Evolutionary conservation across 2,888 invertebrate genomes (phyloP), one percentile per base, ranked within the genome.

Genomic region (Drosophila borborema): DNA sequence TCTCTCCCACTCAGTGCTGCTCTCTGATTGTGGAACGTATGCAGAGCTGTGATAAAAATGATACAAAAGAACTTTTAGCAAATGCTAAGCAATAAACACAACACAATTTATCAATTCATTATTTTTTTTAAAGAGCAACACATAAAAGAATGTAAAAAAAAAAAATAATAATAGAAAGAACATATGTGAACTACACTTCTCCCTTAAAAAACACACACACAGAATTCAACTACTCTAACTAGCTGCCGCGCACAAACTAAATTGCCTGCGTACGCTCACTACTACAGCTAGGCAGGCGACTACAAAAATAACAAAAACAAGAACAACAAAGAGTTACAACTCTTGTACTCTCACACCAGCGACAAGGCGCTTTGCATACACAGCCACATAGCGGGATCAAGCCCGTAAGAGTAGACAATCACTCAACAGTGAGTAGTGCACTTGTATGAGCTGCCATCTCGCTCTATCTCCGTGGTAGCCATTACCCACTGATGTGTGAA

Each of bases 21-120:
- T 5, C 51, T 18, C 38, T 38, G 9, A 23, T 6, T 55, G 53
- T 54, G 53, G 53, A 54, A 28, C 28, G 16, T 12, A 28, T 55
- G 28, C n/a, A 12, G 7, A 2, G 3, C n/a, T 23, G 23, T 3
- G 23, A 23, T 23, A 23, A 12, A 40, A 12, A n/a, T 16, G 0
- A 40, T 28, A 12, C n/a, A 18, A 49, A 31, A 31, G n/a, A 54
- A 10, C 16, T 5, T 0, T 20, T 12, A 18, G 20, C 36, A 20
- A 51, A 51, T 12, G 18, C 2, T 6, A 3, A 41, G 8, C n/a
- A n/a, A 36, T 6, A 41, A 41, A n/a, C 0, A 16, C 8, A 36
- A 20, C 20, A 9, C 20, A 53, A 20, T 12, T 53, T 18, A 18
- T 6, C 7, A 18, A 7, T 20, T 14, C 18, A 20, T 49, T 7